A percentile compares a stretch with the other conserved stretches of the same genome.
Conservation (phyloP, 2,888 invertebrate species). For the Chloroclysta siterata region DNA sequence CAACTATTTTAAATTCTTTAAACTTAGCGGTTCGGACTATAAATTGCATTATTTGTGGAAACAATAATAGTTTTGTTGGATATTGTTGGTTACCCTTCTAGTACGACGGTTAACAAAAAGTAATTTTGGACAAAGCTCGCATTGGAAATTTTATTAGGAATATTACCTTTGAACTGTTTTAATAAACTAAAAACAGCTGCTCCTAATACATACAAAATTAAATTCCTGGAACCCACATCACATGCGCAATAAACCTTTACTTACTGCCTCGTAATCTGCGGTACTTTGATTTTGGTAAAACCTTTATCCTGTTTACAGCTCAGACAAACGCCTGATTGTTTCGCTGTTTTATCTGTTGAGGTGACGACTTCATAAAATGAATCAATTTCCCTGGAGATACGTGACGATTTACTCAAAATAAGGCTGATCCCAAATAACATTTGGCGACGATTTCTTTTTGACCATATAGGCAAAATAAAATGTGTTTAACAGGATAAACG, state of each 20-base stretch:
- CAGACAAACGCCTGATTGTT: neutral
- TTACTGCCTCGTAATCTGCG: slow-evolving; percentile 49
- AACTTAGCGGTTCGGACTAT: slow-evolving; percentile 1
- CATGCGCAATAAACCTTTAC: slow-evolving; percentile 53
- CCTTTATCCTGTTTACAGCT: neutral
- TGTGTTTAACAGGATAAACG: no score
- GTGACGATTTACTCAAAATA: neutral
- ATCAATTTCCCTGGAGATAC: neutral
- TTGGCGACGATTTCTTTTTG: neutral
- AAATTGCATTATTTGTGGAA: slow-evolving; percentile 14
- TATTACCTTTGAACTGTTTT: slow-evolving; percentile 30
- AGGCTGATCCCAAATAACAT: no score
- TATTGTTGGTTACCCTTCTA: slow-evolving; percentile 8
- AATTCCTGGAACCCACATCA: slow-evolving; percentile 52
- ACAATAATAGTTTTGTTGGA: slow-evolving; percentile 12
- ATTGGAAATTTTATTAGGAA: slow-evolving; percentile 17
- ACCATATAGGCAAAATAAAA: no score
- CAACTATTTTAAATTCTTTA: neutral
- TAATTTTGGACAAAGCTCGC: slow-evolving; percentile 12
- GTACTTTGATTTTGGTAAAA: slow-evolving; percentile 42
- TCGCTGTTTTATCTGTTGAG: neutral
- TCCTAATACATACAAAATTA: slow-evolving; percentile 43
- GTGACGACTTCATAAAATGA: neutral
- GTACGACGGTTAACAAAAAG: slow-evolving; percentile 11
- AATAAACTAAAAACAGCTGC: slow-evolving; percentile 37